Evolutionary conservation across 2,888 invertebrate species (phyloP).

Genomic region (Erebia epiphron): DNA sequence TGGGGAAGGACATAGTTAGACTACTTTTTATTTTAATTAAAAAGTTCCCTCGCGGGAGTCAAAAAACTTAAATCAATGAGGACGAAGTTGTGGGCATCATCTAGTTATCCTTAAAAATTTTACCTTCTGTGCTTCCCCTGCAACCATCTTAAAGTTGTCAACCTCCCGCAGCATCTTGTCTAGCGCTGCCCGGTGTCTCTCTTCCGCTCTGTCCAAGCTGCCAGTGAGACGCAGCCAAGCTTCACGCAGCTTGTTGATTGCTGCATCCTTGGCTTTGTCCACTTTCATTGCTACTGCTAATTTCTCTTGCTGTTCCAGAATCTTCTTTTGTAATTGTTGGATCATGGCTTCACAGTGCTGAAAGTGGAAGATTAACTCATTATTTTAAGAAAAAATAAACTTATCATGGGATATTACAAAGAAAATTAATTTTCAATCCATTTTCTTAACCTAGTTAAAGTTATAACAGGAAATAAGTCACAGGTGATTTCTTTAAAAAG

Average conservation of each 20-base stretch:
- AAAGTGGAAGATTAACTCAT: slow-evolving; percentile 37
- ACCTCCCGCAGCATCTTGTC: slow-evolving; percentile 80
- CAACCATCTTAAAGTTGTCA: slow-evolving; percentile 67
- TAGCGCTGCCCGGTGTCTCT: slow-evolving; percentile 73
- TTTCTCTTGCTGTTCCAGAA: slow-evolving; percentile 90
- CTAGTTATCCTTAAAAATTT: not conserved
- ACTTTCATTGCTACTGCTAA: slow-evolving; percentile 90
- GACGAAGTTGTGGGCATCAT: not conserved
- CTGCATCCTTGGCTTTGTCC: slow-evolving; percentile 88
- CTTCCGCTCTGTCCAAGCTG: slow-evolving; percentile 72
- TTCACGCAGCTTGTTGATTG: slow-evolving; percentile 85
- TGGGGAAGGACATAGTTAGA: no score
- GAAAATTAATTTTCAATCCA: no score
- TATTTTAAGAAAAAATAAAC: no score
- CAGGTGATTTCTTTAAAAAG: no score
- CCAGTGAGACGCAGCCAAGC: slow-evolving; percentile 83
- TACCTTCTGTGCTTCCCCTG: slow-evolving; percentile 75
- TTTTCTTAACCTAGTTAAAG: no score
- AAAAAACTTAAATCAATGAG: not conserved
- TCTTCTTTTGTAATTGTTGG: slow-evolving; percentile 87
- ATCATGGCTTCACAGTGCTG: slow-evolving; percentile 91
- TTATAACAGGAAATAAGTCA: no score
- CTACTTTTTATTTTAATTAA: no score
- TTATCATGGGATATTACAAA: no score
- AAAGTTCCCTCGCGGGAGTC: no score